Conservation (phyloP, 2,113 vertebrate species). For the Cariama cristata region DNA sequence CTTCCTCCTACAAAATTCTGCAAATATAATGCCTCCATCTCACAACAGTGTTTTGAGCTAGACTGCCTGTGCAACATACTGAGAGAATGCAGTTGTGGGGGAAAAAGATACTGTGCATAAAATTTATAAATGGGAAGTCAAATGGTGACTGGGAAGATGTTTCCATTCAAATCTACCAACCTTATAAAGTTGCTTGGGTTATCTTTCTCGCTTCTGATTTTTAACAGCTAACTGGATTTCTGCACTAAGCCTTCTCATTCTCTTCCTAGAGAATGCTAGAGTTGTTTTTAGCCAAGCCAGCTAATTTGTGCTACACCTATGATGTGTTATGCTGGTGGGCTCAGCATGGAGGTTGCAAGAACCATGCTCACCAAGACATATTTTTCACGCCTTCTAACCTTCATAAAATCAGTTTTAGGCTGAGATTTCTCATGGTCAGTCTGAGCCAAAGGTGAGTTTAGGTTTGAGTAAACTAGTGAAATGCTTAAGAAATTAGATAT, state of each 20-base stretch:
- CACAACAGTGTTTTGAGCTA: background rate
- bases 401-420: background rate
- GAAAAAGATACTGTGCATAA: background rate
- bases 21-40: background rate
- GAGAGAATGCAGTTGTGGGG: background rate
- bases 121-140: background rate
- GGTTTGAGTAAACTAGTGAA: background rate
- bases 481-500: background rate
- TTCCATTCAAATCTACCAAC: background rate
- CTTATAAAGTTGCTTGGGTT: background rate
- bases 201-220: background rate
- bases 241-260: background rate
- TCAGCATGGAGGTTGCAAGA: background rate
- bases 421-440: background rate
- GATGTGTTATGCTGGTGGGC: background rate
- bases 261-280: background rate
- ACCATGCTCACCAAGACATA: background rate
- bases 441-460: background rate
- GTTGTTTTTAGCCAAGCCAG: background rate
- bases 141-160: background rate
- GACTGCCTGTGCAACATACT: background rate
- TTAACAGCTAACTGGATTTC: background rate
- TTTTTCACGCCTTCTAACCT: background rate
- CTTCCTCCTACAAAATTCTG: background rate
- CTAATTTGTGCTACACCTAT: background rate